phyloP scores from a whole-genome alignment of 2,888 invertebrate genomes.

The Trachelus stipa region DNA sequence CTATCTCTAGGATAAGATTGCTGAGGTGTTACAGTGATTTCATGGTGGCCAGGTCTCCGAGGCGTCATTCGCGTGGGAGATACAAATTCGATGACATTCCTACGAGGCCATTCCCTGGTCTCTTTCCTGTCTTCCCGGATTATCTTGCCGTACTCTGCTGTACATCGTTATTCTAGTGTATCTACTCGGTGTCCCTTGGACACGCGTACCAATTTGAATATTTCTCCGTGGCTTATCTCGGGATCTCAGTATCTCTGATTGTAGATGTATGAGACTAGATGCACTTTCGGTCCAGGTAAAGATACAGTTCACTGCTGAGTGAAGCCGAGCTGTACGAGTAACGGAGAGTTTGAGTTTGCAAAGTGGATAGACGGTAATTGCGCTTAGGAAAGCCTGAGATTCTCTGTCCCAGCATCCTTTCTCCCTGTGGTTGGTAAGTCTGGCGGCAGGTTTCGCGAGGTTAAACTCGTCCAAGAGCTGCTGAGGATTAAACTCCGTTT shows the following conservation, averaged over 20 bases:
- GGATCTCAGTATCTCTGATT: neutral
- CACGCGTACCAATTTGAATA: slow-evolving; percentile 33
- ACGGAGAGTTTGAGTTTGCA: neutral
- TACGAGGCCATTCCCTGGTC: slow-evolving; percentile 3
- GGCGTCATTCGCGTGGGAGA: slow-evolving; percentile 4
- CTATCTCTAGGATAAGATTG: neutral
- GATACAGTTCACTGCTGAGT: neutral
- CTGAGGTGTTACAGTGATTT: neutral
- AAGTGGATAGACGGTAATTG: neutral
- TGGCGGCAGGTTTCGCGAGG: neutral
- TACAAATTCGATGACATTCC: slow-evolving; percentile 11
- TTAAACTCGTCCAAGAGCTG: neutral
- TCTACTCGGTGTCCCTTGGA: slow-evolving; percentile 23
- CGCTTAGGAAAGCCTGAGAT: neutral
- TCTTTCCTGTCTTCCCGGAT: slow-evolving; percentile 1
- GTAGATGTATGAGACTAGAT: neutral
- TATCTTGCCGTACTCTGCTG: neutral
- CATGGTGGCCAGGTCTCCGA: slow-evolving; percentile 1
- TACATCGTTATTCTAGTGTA: neutral
- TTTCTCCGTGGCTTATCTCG: slow-evolving; percentile 20
- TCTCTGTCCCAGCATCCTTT: neutral
- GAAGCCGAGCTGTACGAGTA: neutral
- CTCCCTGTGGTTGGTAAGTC: neutral
- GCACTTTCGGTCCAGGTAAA: neutral
- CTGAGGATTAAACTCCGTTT: neutral